A percentile compares a stretch with the other conserved stretches of the same genome.
phyloP scores from a whole-genome alignment of 1,140 invertebrate species.

The Tachypleus tridentatus region DNA sequence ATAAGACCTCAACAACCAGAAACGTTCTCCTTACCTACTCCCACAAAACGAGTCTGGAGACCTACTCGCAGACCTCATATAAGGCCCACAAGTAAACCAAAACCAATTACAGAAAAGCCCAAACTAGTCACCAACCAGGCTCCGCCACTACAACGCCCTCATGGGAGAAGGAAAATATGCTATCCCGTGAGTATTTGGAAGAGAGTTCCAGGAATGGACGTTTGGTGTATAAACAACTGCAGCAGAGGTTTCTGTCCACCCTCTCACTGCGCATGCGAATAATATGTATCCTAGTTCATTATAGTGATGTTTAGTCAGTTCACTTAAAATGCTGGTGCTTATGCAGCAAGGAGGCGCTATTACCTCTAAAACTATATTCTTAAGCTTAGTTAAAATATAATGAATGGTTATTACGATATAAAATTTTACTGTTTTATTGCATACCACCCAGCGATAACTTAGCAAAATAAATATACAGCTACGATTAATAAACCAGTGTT shows the following conservation, averaged over 20 bases:
- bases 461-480: too few relatives aligned
- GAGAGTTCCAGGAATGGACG: slow-evolving; percentile 15
- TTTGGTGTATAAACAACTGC: slow-evolving; percentile 19
- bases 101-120: slow-evolving; percentile 7
- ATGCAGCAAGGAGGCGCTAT: too few relatives aligned
- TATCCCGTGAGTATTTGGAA: slow-evolving; percentile 13
- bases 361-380: too few relatives aligned
- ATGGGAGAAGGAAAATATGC: slow-evolving; percentile 5
- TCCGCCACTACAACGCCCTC: background rate
- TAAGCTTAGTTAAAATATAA: too few relatives aligned
- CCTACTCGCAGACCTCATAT: slow-evolving; percentile 3
- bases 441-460: too few relatives aligned
- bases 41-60: slow-evolving; percentile 10
- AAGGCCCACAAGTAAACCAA: slow-evolving; percentile 12
- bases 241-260: slow-evolving; percentile 16
- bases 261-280: slow-evolving; percentile 17
- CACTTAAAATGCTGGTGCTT: too few relatives aligned
- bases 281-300: background rate
- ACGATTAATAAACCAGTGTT: too few relatives aligned
- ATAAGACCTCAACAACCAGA: slow-evolving; percentile 1
- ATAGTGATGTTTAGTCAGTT: too few relatives aligned
- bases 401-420: too few relatives aligned
- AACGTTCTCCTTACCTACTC: slow-evolving; percentile 5
- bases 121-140: slow-evolving; percentile 6
- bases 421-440: too few relatives aligned